A percentile compares a stretch with the other conserved stretches of the same genome.
Evolutionary conservation across 2,113 vertebrate genomes (phyloP).

Genomic region (Cavia aperea): DNA sequence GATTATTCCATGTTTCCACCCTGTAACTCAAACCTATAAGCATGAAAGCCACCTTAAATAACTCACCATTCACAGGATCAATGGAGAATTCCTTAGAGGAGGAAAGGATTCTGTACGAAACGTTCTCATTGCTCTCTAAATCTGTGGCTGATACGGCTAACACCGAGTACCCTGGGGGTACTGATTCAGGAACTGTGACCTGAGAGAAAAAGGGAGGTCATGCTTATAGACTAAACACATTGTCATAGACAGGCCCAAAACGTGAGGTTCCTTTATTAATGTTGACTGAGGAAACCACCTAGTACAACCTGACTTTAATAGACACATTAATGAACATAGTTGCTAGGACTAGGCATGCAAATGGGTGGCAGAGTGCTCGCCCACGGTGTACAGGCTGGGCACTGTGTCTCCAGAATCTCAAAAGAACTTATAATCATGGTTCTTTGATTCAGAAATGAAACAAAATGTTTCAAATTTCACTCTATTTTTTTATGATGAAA

Average conservation of each 20-base stretch:
- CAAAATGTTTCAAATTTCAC: conserved; percentile 5
- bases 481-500: conserved; percentile 46
- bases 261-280: background rate
- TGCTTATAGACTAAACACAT: background rate
- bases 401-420: background rate
- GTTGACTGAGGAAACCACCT: background rate
- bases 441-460: background rate
- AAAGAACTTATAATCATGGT: background rate
- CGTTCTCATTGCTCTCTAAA: conserved; percentile 75
- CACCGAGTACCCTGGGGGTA: conserved; percentile 71
- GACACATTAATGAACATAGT: background rate
- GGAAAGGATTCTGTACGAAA: conserved; percentile 86
- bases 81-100: conserved; percentile 82
- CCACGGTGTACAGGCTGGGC: background rate
- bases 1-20: background rate
- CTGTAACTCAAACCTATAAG: background rate
- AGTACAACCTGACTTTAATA: background rate
- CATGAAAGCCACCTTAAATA: background rate
- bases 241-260: background rate
- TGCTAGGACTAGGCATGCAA: background rate
- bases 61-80: conserved; percentile 83
- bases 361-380: too few relatives aligned
- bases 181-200: conserved; percentile 82
- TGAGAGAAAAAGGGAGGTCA: conserved; percentile 49
- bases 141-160: conserved; percentile 83